phyloP scores from a whole-genome alignment of 2,797 vertebrate genomes.

The Trematomus bernacchii region DNA sequence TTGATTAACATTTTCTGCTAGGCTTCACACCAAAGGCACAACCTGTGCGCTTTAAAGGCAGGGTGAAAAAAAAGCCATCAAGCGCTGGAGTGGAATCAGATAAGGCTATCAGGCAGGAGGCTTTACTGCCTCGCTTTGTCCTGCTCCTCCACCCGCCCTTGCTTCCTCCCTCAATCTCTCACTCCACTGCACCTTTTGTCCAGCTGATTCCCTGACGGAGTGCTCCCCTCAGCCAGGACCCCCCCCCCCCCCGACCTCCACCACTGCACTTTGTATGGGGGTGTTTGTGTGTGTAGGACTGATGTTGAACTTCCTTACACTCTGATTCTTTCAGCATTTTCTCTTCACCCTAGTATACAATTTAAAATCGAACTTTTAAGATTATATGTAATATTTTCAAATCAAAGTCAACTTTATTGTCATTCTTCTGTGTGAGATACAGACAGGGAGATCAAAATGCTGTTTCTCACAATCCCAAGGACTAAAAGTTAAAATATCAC shows the following conservation, averaged over 20 bases:
- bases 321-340: not conserved
- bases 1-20: constrained; percentile 91
- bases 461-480: too few species aligned
- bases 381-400: too few species aligned
- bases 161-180: constrained; percentile 93
- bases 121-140: constrained; percentile 91
- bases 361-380: not conserved
- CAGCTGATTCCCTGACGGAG: constrained; percentile 89
- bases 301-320: constrained; percentile 39
- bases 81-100: constrained; percentile 91
- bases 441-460: too few species aligned
- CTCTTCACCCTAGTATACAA: not conserved
- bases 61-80: constrained; percentile 79
- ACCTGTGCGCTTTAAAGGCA: constrained; percentile 86
- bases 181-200: constrained; percentile 98
- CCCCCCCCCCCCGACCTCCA: constrained; percentile 86
- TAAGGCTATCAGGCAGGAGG: constrained; percentile 90
- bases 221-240: constrained; percentile 66
- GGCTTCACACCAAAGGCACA: constrained; percentile 86
- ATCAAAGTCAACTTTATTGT: too few species aligned
- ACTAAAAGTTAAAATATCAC: too few species aligned
- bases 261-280: constrained; percentile 8
- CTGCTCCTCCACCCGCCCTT: constrained; percentile 84
- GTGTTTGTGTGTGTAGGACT: constrained; percentile 25
- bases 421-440: too few species aligned